Conservation (phyloP, 2,888 invertebrate species). For the Leistus spinibarbis region DNA sequence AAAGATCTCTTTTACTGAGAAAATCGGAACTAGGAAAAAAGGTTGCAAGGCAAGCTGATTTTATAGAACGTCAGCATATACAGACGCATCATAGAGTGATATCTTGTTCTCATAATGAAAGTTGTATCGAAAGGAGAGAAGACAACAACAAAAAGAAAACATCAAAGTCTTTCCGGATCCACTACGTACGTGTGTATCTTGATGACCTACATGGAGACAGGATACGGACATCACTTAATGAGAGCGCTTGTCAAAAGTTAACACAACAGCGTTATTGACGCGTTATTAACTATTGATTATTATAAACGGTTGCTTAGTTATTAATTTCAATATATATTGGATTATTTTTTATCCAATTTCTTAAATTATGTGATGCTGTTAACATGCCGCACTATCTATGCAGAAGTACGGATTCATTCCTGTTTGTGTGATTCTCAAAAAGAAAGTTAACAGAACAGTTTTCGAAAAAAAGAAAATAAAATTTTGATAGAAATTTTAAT, state of each 20-base stretch:
- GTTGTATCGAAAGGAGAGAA: conserved; percentile 33
- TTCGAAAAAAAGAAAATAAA: no score
- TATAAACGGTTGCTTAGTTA: neutral
- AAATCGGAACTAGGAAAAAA: neutral
- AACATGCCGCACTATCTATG: no score
- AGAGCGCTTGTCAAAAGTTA: conserved; percentile 38
- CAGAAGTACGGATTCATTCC: no score
- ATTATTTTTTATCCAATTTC: neutral
- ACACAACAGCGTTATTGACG: conserved; percentile 14
- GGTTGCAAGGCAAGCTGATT: neutral
- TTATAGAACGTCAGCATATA: neutral
- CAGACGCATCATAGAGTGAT: neutral
- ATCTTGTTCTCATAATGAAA: conserved; percentile 29
- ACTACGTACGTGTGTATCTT: conserved; percentile 19
- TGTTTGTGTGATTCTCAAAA: no score
- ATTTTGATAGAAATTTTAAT: no score
- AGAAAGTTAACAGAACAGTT: no score
- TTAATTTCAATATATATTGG: neutral
- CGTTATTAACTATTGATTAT: conserved; percentile 33
- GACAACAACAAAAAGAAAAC: neutral
- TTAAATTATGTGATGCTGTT: neutral
- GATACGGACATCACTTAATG: conserved; percentile 31
- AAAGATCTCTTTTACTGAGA: neutral
- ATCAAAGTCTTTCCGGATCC: conserved; percentile 8
- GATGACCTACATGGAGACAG: conserved; percentile 33